These are phyloP conservation scores for Automeris io DNA, from an alignment of 2,888 invertebrate genomes.

Conservation along the genomic window DNA sequence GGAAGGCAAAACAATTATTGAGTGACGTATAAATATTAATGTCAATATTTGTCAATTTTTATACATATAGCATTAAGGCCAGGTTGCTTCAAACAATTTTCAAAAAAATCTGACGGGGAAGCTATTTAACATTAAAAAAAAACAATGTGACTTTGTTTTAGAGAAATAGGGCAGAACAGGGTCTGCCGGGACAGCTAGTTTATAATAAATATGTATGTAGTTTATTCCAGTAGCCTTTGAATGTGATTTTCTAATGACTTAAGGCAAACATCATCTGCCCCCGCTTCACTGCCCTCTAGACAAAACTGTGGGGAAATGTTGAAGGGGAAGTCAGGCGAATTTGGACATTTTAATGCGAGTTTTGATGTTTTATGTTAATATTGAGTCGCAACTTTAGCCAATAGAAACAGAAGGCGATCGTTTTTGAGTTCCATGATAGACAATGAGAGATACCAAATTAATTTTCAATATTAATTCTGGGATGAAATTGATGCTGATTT, in stretches of 20 bases:
- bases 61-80: too few species aligned
- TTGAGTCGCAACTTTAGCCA: slow-evolving; percentile 49
- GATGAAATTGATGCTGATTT: background rate
- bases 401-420: slow-evolving; percentile 41
- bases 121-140: too few species aligned
- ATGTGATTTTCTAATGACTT: background rate
- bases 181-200: too few species aligned
- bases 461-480: slow-evolving; percentile 23
- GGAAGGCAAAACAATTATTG: too few species aligned
- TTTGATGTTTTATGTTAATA: slow-evolving; percentile 76
- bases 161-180: too few species aligned
- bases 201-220: too few species aligned
- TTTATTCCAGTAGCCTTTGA: background rate
- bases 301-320: slow-evolving; percentile 43
- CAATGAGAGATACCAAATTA: slow-evolving; percentile 29
- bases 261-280: background rate
- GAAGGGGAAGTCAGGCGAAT: slow-evolving; percentile 48
- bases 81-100: too few species aligned
- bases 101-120: too few species aligned
- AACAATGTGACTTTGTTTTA: too few species aligned
- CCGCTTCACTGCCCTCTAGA: slow-evolving; percentile 38
- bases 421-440: slow-evolving; percentile 10
- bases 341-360: slow-evolving; percentile 74
- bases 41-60: too few species aligned
- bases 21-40: too few species aligned